Evolutionary conservation across 1,140 invertebrate genomes (phyloP), one percentile per base, ranked within the genome.

Genomic region (Melitaea cinxia): DNA sequence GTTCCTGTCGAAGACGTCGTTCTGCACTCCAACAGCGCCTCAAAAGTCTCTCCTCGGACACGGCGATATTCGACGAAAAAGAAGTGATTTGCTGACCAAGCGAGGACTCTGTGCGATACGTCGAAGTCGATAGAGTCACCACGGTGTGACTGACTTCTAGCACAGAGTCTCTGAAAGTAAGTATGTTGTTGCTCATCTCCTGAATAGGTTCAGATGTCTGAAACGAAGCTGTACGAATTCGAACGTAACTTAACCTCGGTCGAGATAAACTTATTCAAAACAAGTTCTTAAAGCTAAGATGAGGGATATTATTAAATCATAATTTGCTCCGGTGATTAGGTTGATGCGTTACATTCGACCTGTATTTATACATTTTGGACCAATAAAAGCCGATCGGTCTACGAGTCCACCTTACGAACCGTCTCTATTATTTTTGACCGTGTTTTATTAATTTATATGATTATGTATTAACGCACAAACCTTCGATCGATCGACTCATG

Each of bases 51-150:
- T 95, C 94, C 62, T 95, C 94, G 2, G 95, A 95, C 87, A 95
- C 95, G 54, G 94, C 94, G 59, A 95, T 95, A 69, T 94, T 96
- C 79, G 95, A 95, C 73, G 95, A 95, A 73, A 96, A 96, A 87
- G 96, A 96, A 91, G 95, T 96, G 90, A 96, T 96, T 93, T 96
- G 96, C 96, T 97, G 96, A 97, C 96, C 96, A 93, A 96, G 94
- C 94, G 95, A 96, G 93, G 95, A 95, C 95, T 96, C 96, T 94
- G 96, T 96, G 91, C 95, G 96, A 88, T 97, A 96, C 91, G 95
- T 97, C 80, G 96, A 97, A 92, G 94, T 97, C 68, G 96, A 97
- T 90, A 93, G 96, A 66, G 96, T 97, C 72, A 97, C 96, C 73
- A 97, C 96, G 56, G 96, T 97, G 93, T 97, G 95, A 96, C 93